Base-by-base conservation (phyloP, 2,797 vertebrate species). In the Xiphorhynchus erythropygius region DNA sequence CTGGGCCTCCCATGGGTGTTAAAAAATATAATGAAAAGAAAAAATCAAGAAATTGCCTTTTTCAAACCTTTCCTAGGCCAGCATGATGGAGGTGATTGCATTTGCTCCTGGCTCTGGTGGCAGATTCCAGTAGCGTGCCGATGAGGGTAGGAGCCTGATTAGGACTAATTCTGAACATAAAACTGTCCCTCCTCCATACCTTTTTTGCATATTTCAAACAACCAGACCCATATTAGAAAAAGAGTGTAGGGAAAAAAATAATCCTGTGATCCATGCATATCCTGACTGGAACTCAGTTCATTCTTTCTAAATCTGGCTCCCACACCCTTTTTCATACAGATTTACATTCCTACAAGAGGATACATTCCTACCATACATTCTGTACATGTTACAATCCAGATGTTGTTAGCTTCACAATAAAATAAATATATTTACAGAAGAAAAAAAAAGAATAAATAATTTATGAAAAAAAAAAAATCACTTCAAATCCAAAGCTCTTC, bases 361-460 rank as follows among this genome's bases (percentile, higher is more conserved):
- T 98, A 99, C 99, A 99, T 99, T 99, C 99, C 98, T 98, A 99
- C 98, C 98, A 98, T 98, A 99, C 98, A 99, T 98, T 99, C 99
- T 99, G 98, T 99, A 99, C 98, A 99, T 98, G 98, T 98, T 99
- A 99, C 98, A 99, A 99, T 99, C 98, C 98, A 99, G 98, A 98
- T 98, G 98, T 97, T 98, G 97, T 98, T 99, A 99, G 98, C 98
- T 98, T 99, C 99, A 99, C 98, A 98, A 98, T 98, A 98, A 99
- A 99, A 99, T 99, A 99, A 99, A 99, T 99, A 99, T 99, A 99
- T 99, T 99, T 99, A 99, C 99, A 99, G 95, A 98, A 97, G 93
- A 44, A 93, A 93, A 80, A 79, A 96, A 93, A 98, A 97, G 98
- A 99, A 99, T 99, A 99, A 99, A 99, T 99, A 99, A 99, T 98